A percentile compares a stretch with the other conserved stretches of the same genome.
phyloP scores from a whole-genome alignment of 2,797 vertebrate genomes.

The Pipistrellus nathusii region DNA sequence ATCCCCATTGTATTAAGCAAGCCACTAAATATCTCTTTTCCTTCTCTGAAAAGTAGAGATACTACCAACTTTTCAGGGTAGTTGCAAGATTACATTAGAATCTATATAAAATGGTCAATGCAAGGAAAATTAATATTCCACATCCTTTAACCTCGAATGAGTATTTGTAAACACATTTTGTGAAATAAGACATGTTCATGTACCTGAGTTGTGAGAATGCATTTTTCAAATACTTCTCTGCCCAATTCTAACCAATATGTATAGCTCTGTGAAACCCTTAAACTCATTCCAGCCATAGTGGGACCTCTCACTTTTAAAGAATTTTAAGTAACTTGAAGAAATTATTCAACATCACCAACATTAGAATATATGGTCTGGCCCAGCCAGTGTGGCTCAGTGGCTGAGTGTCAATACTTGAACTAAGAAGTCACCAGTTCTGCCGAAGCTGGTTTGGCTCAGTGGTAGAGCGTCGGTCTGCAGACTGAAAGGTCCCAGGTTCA shows the following conservation, averaged over 20 bases:
- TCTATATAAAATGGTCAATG: neutral
- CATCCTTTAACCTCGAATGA: neutral
- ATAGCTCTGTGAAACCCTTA: neutral
- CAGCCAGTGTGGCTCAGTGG: no score
- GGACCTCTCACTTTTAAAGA: constrained; percentile 14
- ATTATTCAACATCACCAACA: neutral
- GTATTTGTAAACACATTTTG: neutral
- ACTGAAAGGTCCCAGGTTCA: no score
- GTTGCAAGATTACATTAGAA: neutral
- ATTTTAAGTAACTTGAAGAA: constrained; percentile 39
- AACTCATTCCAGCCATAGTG: neutral
- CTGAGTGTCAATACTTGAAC: no score
- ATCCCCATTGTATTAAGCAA: neutral
- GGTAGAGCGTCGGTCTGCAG: no score
- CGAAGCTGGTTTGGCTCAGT: no score
- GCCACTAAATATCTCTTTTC: neutral
- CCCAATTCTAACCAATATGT: neutral
- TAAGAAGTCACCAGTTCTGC: no score
- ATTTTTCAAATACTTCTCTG: neutral
- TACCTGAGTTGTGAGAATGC: neutral
- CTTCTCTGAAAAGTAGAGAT: neutral
- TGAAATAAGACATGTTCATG: neutral
- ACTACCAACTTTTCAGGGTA: neutral
- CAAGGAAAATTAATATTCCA: neutral
- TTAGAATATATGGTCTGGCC: neutral